Percentiles rank a stretch among this genome's conserved stretches.
Evolutionary conservation across 1,140 invertebrate species (phyloP).

Genomic region (Luehdorfia chinensis): DNA sequence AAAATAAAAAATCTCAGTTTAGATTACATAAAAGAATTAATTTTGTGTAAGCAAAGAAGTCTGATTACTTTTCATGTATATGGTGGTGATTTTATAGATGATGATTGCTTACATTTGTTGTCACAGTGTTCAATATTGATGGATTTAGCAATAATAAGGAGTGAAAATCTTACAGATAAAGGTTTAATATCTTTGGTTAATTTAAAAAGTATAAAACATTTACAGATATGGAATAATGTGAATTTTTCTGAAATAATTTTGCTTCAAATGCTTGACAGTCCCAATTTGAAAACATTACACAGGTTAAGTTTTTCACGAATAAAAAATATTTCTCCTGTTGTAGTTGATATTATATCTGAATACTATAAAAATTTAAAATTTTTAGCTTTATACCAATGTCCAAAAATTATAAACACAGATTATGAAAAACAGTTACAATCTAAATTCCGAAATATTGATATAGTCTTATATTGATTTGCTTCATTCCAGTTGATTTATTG

Average conservation of each 20-base stretch:
- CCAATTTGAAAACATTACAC: slow-evolving; percentile 43
- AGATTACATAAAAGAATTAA: slow-evolving; percentile 53
- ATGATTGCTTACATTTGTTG: slow-evolving; percentile 49
- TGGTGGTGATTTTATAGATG: slow-evolving; percentile 55
- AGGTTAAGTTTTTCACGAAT: slow-evolving; percentile 68
- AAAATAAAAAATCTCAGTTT: slow-evolving; percentile 59
- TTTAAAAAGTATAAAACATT: slow-evolving; percentile 46
- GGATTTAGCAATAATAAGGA: slow-evolving; percentile 63
- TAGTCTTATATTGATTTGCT: slow-evolving; percentile 60
- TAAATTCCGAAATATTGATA: slow-evolving; percentile 69
- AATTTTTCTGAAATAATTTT: slow-evolving; percentile 57
- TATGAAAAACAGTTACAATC: slow-evolving; percentile 65
- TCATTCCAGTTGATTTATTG: no score
- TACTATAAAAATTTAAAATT: slow-evolving; percentile 65
- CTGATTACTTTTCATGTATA: slow-evolving; percentile 59
- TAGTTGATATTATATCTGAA: slow-evolving; percentile 62
- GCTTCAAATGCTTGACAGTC: slow-evolving; percentile 43
- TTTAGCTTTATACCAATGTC: slow-evolving; percentile 68
- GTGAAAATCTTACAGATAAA: slow-evolving; percentile 63
- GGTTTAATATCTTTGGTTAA: slow-evolving; percentile 48
- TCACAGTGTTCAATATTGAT: slow-evolving; percentile 50
- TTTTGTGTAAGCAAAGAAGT: slow-evolving; percentile 45
- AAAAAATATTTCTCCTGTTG: slow-evolving; percentile 51
- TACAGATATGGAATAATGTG: slow-evolving; percentile 70
- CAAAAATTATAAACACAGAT: slow-evolving; percentile 58